Evolutionary conservation across 2,797 vertebrate genomes (phyloP).

Genomic region (Eupleurogrammus muticus): DNA sequence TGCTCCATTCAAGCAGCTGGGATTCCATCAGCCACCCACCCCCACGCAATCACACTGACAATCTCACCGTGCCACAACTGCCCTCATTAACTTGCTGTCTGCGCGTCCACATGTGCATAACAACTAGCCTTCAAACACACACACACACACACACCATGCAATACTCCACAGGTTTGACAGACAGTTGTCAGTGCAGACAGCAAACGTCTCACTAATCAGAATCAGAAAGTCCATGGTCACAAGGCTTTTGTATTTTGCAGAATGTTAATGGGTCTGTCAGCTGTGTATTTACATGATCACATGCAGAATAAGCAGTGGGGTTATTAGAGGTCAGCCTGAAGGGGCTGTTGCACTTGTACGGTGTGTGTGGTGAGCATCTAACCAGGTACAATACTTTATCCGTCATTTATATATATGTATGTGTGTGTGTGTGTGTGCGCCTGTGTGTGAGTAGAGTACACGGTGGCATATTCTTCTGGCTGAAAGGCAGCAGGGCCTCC

Average conservation of each 20-base stretch:
- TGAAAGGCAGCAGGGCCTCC: slow-evolving; percentile 75
- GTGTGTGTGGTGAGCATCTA: not conserved
- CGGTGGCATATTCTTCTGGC: slow-evolving; percentile 53
- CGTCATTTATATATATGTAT: not conserved
- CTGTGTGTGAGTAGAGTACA: slow-evolving; percentile 18
- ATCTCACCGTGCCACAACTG: slow-evolving; percentile 3
- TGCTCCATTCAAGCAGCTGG: slow-evolving; percentile 61
- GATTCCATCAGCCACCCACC: slow-evolving; percentile 52
- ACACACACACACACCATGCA: not conserved
- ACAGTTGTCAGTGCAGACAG: not conserved
- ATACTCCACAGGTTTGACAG: not conserved
- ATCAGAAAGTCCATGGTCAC: slow-evolving; percentile 12
- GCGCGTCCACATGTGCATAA: not conserved
- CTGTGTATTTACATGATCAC: slow-evolving; percentile 26
- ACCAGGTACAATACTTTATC: not conserved
- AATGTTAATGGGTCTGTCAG: slow-evolving; percentile 10
- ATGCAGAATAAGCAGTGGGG: not conserved
- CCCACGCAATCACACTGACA: not conserved
- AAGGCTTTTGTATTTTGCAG: slow-evolving; percentile 9
- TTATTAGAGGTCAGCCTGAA: slow-evolving; percentile 17
- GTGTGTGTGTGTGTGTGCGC: slow-evolving; percentile 23
- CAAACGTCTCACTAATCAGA: slow-evolving; percentile 1
- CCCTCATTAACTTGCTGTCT: not conserved
- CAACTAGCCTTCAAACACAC: not conserved
- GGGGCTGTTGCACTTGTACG: not conserved